phyloP scores from a whole-genome alignment of 2,888 invertebrate genomes.

The Heterodera filipjevi region DNA sequence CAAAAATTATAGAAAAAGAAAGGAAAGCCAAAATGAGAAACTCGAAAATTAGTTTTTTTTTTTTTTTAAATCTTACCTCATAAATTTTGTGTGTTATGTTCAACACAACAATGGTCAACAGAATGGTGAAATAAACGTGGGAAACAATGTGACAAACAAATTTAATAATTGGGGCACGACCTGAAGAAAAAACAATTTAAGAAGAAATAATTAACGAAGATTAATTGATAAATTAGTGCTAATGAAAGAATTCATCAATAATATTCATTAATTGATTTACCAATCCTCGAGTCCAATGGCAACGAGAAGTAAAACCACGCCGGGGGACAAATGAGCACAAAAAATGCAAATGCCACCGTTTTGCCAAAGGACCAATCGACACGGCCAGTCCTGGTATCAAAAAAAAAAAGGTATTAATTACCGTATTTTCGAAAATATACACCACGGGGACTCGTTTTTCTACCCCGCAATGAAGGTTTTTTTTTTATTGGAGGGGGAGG shows the following conservation, averaged over 20 bases:
- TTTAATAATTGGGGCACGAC: conserved; percentile 98
- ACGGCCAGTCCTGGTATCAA: conserved; percentile 94
- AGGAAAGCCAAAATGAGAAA: background rate
- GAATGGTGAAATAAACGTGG: conserved; percentile 91
- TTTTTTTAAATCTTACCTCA: conserved; percentile 20
- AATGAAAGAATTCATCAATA: background rate
- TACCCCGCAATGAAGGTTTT: too few species aligned
- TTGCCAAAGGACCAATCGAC: conserved; percentile 94
- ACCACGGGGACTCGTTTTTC: too few species aligned
- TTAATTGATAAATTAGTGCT: too few species aligned
- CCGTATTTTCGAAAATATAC: too few species aligned
- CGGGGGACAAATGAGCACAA: conserved; percentile 90
- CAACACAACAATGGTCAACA: conserved; percentile 73
- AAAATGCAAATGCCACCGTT: conserved; percentile 87
- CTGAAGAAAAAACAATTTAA: background rate
- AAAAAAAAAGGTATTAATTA: too few species aligned
- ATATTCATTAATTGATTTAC: background rate
- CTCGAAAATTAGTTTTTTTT: background rate
- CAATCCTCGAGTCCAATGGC: conserved; percentile 67
- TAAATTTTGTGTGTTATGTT: conserved; percentile 62
- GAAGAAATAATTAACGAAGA: too few species aligned
- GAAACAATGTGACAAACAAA: conserved; percentile 99
- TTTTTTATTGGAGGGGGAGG: too few species aligned
- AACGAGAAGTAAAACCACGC: conserved; percentile 71
- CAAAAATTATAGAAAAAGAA: background rate